A percentile compares a stretch with the other conserved stretches of the same genome.
These are phyloP conservation scores for Hoplostethus mediterraneus DNA, from an alignment of 2,797 vertebrate species.

Conservation along the genomic window DNA sequence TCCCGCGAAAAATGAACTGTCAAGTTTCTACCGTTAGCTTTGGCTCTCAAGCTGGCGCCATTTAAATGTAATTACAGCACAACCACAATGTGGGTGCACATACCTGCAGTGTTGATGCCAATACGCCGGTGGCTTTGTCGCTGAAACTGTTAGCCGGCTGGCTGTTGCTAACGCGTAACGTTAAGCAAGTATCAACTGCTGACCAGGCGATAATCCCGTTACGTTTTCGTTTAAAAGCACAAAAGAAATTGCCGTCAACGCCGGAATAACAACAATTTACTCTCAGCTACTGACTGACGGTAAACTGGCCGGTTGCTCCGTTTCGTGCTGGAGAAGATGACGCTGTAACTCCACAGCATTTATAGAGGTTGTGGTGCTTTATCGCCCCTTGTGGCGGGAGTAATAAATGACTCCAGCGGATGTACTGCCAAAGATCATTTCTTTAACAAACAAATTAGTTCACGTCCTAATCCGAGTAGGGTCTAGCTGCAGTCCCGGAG, in stretches of 20 bases:
- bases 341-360: background rate
- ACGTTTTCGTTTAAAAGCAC: background rate
- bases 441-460: too few relatives aligned
- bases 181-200: too few relatives aligned
- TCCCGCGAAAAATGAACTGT: slow-evolving; percentile 66
- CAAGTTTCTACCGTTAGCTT: slow-evolving; percentile 15
- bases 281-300: background rate
- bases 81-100: background rate
- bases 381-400: slow-evolving; percentile 34
- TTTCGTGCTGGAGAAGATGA: background rate
- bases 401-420: background rate
- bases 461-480: too few relatives aligned
- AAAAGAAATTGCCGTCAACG: background rate
- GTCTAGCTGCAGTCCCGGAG: too few relatives aligned
- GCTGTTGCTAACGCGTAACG: too few relatives aligned
- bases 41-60: background rate
- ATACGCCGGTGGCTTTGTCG: background rate
- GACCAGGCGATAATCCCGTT: too few relatives aligned
- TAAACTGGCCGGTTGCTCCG: background rate
- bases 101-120: background rate
- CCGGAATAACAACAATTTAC: accelerated
- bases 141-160: too few relatives aligned
- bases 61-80: background rate
- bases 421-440: background rate
- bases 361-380: background rate